Evolutionary conservation across 2,888 invertebrate genomes (phyloP), one percentile per base, ranked within the genome.

Genomic region (Drosophila longiperda): DNA sequence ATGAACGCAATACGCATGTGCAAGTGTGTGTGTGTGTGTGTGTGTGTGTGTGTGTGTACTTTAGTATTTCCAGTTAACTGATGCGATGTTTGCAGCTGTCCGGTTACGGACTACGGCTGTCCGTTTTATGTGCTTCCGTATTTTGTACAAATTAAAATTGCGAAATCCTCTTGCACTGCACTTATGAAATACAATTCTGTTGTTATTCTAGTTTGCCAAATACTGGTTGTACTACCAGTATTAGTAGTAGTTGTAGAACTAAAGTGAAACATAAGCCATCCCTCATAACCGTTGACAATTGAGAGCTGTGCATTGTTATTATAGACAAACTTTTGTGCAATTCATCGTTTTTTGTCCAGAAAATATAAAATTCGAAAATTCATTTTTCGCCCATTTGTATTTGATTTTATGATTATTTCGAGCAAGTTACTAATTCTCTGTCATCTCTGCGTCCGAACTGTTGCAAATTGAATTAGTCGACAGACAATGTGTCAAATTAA

Each of bases 131-230:
- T 77, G 73, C 70, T 69, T 74, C 66, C 74, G 87, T 84, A 85
- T 77, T 89, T 89, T 83, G 78, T 72, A 70, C 76, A 83, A 89
- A 85, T 85, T 89, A 83, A 87, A 89, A 85, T 84, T 87, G 82
- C 82, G 87, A 87, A 89, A 83, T 78, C 78, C 84, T 78, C 73
- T 65, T 68, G 80, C 73, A 23, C 23, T 23, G 83, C 87, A 75
- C 68, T 85, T 85, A 84, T 82, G 76, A 72, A 69, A 80, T 70
- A 78, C 70, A 73, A 73, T 82, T 70, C 71, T 59, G 64, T 63
- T 75, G 72, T 62, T 72, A 63, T 29, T 45, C 4, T 15, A 23
- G 55, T n/a, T n/a, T n/a, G 29, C 3, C 40, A 40, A 15, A 57
- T 29, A 59, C 32, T 32, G 53, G 67, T 17, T 2, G 12, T 52